Percentiles rank a stretch among this genome's conserved stretches.
Conservation (phyloP, 2,888 invertebrate genomes). For the Toxonevra muliebris region DNA sequence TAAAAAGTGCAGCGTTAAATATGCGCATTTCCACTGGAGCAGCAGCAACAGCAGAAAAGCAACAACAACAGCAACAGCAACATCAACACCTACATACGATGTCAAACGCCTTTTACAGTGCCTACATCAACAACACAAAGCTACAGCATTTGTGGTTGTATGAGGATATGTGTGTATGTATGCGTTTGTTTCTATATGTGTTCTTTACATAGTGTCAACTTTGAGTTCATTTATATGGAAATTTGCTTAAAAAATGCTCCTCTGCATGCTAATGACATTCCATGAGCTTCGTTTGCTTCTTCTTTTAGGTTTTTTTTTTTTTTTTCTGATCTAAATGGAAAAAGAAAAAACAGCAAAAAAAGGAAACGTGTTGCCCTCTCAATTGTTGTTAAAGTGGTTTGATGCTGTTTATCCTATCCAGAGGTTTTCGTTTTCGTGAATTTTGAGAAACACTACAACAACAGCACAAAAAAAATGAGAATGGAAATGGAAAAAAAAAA, state of each 20-base stretch:
- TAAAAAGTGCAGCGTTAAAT: conserved; percentile 6
- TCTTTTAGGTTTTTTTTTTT: not conserved
- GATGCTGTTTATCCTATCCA: not conserved
- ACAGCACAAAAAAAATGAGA: not conserved
- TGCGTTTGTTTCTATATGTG: not conserved
- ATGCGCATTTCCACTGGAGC: not conserved
- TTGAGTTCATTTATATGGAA: conserved; percentile 32
- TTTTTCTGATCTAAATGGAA: not conserved
- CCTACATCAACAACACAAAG: no score
- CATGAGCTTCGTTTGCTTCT: not conserved
- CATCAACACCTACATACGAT: not conserved
- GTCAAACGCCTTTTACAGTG: no score
- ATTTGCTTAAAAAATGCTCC: conserved; percentile 24
- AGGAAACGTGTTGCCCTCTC: not conserved
- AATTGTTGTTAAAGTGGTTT: conserved; percentile 5
- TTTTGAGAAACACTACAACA: not conserved
- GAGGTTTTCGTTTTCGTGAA: no score
- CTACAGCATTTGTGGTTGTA: no score
- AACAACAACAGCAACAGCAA: conserved; percentile 1
- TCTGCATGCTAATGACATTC: conserved; percentile 29
- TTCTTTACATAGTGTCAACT: conserved; percentile 1
- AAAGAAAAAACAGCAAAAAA: not conserved
- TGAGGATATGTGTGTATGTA: no score
- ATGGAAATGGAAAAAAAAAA: not conserved
- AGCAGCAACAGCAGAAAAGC: not conserved